Percentiles rank a stretch among this genome's conserved stretches.
Conservation (phyloP, 1,140 invertebrate species). For the Myzus persicae region DNA sequence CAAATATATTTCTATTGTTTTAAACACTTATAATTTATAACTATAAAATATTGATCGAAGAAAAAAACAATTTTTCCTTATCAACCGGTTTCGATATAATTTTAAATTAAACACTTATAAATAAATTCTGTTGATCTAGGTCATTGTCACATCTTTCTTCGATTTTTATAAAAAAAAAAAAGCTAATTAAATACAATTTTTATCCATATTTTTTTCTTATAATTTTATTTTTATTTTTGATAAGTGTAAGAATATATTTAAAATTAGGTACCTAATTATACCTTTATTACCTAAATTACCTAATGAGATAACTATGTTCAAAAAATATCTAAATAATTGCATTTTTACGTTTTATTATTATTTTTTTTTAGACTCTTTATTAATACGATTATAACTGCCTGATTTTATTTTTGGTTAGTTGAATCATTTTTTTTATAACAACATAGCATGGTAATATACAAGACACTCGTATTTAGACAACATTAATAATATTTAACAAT, state of each 20-base stretch:
- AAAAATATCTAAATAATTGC: too few species aligned
- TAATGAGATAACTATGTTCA: too few species aligned
- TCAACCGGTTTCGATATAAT: not conserved
- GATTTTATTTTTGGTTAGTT: too few species aligned
- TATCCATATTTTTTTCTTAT: not conserved
- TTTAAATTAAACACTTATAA: not conserved
- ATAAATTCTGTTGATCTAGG: too few species aligned
- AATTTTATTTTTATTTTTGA: not conserved
- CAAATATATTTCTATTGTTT: not conserved
- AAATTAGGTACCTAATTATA: too few species aligned
- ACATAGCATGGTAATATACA: not conserved
- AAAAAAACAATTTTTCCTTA: not conserved
- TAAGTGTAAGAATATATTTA: too few species aligned
- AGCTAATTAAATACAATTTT: not conserved
- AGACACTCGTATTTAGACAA: not conserved
- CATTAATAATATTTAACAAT: not conserved
- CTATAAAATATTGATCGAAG: not conserved
- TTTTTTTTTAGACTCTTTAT: too few species aligned
- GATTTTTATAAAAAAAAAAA: not conserved
- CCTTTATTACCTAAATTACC: too few species aligned
- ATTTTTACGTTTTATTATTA: too few species aligned
- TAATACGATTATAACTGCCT: too few species aligned
- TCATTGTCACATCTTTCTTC: too few species aligned
- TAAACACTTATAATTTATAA: not conserved
- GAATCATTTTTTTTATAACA: too few species aligned